Evolutionary conservation across 2,888 invertebrate genomes (phyloP), one percentile per base, ranked within the genome.

Genomic region (Scotopteryx bipunctaria): DNA sequence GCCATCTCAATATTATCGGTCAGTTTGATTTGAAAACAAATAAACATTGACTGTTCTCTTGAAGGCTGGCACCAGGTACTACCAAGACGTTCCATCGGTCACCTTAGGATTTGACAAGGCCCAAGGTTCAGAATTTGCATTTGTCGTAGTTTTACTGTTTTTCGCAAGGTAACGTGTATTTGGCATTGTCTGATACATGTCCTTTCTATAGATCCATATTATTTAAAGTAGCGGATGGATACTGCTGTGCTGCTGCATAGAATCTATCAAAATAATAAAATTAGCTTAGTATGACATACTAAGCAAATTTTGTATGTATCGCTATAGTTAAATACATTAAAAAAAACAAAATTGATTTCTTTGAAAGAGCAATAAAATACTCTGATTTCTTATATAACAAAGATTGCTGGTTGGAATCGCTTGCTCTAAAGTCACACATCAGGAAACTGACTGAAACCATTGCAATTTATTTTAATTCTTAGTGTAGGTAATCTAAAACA

Each of bases 1-100:
- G 36, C 41, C 50, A 54, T 54, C 47, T 47, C 27, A 50, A 44
- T 36, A 40, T 48, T 44, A 48, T 55, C 45, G 16, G 32, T 37
- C 42, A 37, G 41, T 27, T 35, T 21, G 15, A 46, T 27, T 35
- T 47, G 25, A 46, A 37, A 29, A 52, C 17, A 42, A 46, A 53
- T 27, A 42, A 46, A 42, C 35, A 52, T 14, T 36, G 31, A 19
- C 42, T 47, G 38, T 38, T 32, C 23, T 27, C 19, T 38, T 13
- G 2, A 15, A 19, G 27, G n/a, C 17, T 43, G 23, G 11, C 13
- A 31, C 23, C 11, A 25, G 11, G 4, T 6, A 32, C 13, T 15
- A 15, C 5, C n/a, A 23, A n/a, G 21, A 4, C 9, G 11, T 27
- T 27, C 19, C 13, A 29, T 16, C 29, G 19, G 36, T 36, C 44